Evolutionary conservation across 2,888 invertebrate species (phyloP).

Genomic region (Caenorhabditis sinica): DNA sequence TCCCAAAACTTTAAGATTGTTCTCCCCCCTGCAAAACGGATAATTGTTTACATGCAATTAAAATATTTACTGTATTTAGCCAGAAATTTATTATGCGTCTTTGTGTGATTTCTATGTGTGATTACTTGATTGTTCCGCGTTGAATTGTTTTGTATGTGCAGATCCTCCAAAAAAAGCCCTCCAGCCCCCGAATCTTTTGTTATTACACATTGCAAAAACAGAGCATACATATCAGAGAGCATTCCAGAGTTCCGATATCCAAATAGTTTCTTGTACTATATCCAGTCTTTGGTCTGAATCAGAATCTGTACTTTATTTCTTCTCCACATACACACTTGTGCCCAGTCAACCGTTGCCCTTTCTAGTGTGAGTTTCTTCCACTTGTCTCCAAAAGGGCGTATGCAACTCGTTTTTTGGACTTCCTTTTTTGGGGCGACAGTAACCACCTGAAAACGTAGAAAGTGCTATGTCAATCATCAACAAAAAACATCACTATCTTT

Average conservation of each 20-base stretch:
- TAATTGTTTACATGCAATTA: conserved; percentile 64
- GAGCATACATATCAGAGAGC: neutral
- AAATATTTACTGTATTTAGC: conserved; percentile 40
- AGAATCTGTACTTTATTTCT: neutral
- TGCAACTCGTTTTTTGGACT: neutral
- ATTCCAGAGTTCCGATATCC: neutral
- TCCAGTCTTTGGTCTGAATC: neutral
- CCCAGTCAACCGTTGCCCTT: conserved; percentile 14
- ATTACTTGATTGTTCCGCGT: neutral
- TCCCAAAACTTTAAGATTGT: conserved; percentile 67
- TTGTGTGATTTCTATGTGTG: neutral
- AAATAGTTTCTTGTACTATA: neutral
- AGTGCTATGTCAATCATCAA: conserved; percentile 61
- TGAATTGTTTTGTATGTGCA: conserved; percentile 63
- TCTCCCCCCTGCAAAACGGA: conserved; percentile 64
- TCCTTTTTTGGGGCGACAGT: conserved; percentile 22
- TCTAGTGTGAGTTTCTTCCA: conserved; percentile 10
- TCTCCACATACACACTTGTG: neutral
- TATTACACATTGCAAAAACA: neutral
- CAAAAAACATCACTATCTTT: conserved; percentile 34
- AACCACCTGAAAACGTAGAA: conserved; percentile 34
- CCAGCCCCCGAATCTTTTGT: neutral
- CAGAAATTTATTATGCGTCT: conserved; percentile 10
- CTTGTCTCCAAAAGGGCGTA: conserved; percentile 35
- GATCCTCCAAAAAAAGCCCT: conserved; percentile 20